Conservation (phyloP, 2,113 vertebrate species). For the Empidonax alnorum region DNA sequence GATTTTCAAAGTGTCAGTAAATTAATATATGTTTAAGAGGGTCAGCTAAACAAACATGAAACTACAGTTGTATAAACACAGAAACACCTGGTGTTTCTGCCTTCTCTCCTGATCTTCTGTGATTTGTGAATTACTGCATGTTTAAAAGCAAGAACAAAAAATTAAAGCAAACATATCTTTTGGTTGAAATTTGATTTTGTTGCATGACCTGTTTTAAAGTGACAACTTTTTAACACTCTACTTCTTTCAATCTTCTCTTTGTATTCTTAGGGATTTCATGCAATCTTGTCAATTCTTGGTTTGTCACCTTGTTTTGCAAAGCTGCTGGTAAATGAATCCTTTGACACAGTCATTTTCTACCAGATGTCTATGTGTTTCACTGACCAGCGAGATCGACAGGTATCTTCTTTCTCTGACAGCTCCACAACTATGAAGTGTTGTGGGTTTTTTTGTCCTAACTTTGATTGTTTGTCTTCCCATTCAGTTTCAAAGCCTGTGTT, state of each 20-base stretch:
- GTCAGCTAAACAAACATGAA: not conserved
- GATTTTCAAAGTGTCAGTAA: not conserved
- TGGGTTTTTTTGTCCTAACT: not conserved
- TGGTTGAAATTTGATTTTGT: not conserved
- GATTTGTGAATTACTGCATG: not conserved
- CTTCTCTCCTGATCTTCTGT: not conserved
- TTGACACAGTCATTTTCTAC: slow-evolving; percentile 88
- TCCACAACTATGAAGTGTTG: not conserved
- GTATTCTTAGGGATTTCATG: slow-evolving; percentile 83
- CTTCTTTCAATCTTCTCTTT: not conserved
- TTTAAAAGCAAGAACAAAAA: not conserved
- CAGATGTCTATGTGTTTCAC: slow-evolving; percentile 79
- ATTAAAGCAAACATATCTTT: not conserved
- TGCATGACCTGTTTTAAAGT: not conserved
- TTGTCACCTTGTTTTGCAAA: slow-evolving; percentile 82
- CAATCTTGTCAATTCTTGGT: slow-evolving; percentile 83
- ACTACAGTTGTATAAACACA: not conserved
- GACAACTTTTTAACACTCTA: not conserved
- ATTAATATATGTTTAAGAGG: not conserved
- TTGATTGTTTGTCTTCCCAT: slow-evolving; percentile 6
- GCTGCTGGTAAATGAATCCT: slow-evolving; percentile 83
- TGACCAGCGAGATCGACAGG: slow-evolving; percentile 77
- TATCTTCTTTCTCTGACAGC: slow-evolving; percentile 41
- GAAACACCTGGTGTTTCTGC: not conserved
- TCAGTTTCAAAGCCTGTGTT: slow-evolving; percentile 85